Evolutionary conservation across 2,797 vertebrate species (phyloP), one percentile per base, ranked within the genome.

Genomic region (Crypturellus tataupa): DNA sequence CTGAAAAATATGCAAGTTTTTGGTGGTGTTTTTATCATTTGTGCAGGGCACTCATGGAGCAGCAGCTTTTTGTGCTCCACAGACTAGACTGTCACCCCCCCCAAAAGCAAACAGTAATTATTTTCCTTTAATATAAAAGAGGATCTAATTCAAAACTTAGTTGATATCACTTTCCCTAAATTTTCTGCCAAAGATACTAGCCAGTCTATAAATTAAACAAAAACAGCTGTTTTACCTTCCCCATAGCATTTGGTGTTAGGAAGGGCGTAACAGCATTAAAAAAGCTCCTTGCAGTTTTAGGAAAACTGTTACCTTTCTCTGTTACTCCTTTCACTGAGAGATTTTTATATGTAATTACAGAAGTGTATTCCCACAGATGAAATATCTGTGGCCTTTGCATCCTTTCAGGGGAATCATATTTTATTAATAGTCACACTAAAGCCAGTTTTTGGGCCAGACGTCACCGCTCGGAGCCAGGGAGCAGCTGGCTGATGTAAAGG

Each of bases 101-200:
- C 14, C 71, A 75, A 77, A 63, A 21, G 2, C 31, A 53, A 90
- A 68, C 27, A 29, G 65, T 27, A 31, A 68, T 51, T 3, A 7
- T 37, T 85, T 82, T 67, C 70, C 58, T 80, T 55, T 19, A 82
- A 73, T 11, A 58, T 3, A 92, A 89, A 37, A 1, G 0, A 89
- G 31, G 4, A 16, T 51, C 51, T 46, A 80, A 70, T 65, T 70
- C 21, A 1, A 56, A 82, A 87, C 64, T 63, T 83, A 85, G 70
- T 68, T 73, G 25, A 72, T 51, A 35, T 3, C 53, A 12, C 44
- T 89, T 73, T 65, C 72, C 64, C 77, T 76, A 6, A 67, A 79
- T 42, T 81, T 90, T 59, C 46, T 90, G 85, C 87, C 91, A 95
- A 88, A 56, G 77, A 55, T 21, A 21, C 67, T 85, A 87, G 39